Percentiles rank a stretch among this genome's conserved stretches.
These are phyloP conservation scores for Iphiclides podalirius DNA, from an alignment of 2,888 invertebrate species.

Conservation along the genomic window DNA sequence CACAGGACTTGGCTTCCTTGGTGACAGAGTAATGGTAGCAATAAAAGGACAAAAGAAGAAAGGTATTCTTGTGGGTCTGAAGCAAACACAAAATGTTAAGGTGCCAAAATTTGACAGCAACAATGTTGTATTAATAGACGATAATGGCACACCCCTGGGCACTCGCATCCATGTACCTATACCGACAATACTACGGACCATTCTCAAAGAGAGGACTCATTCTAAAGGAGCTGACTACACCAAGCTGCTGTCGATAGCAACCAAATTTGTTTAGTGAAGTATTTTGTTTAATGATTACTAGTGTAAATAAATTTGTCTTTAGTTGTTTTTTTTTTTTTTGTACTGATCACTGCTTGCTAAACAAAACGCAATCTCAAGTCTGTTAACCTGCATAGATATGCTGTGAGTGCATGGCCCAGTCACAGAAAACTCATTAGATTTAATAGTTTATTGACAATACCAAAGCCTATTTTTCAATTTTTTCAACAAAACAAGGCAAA, in stretches of 20 bases:
- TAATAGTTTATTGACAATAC: no score
- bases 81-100: conserved; percentile 88
- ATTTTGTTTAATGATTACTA: conserved; percentile 16
- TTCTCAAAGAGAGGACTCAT: conserved; percentile 89
- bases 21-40: conserved; percentile 94
- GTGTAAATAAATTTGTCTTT: conserved; percentile 22
- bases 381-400: no score
- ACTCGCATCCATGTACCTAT: conserved; percentile 97
- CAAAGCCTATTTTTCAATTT: no score
- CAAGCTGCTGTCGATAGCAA: conserved; percentile 93
- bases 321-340: conserved; percentile 3
- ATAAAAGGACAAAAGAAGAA: conserved; percentile 97
- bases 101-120: conserved; percentile 96
- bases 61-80: conserved; percentile 89
- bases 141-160: conserved; percentile 95
- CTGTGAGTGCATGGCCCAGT: no score
- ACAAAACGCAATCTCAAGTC: no score
- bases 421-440: no score
- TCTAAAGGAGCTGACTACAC: conserved; percentile 94
- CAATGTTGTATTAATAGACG: conserved; percentile 97
- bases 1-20: conserved; percentile 80
- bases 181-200: conserved; percentile 92
- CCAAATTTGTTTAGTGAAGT: conserved; percentile 86
- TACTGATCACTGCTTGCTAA: no score
- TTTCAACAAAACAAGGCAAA: no score